Evolutionary conservation across 2,113 vertebrate genomes (phyloP), one percentile per base, ranked within the genome.

Genomic region (Malurus alboscapulatus): DNA sequence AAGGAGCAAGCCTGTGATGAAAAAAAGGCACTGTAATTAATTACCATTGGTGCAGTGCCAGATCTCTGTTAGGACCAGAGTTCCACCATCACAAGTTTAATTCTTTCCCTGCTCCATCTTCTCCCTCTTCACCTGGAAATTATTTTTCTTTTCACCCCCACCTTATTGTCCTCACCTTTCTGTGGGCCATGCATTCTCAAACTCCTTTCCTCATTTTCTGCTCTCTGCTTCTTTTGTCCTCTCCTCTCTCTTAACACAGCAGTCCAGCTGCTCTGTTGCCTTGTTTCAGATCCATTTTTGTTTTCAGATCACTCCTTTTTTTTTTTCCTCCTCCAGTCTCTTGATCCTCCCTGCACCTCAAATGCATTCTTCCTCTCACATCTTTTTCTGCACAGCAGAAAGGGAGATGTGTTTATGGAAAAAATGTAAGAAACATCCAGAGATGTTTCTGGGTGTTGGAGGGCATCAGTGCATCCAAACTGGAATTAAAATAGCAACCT

Each of bases 401-500:
- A 57, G 15, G 5, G 36, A 69, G 19, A 36, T 3, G 27, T 3
- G 1, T 54, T 83, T 36, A 45, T 21, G 11, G 18, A 42, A 54
- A 54, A 45, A 6, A 54, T 3, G 1, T 21, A 17, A 14, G 29
- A 24, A 19, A 59, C 1, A 0, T 58, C 15, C 25, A 71, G 38
- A 38, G 38, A 38, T 82, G 30, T 42, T 36, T 66, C 34, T 6
- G 5, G 45, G 21, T 40, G 11, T 2, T 81, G 72, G 25, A 66
- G 34, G 8, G 40, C 61, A 75, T 89, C 80, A 53, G 50, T 65
- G 53, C 50, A 85, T 42, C 45, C 54, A 54, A 57, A 79, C 62
- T 54, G 62, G 29, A 91, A 83, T 9, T 16, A 79, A 95, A 90
- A 79, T 69, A 87, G 38, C 57, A 50, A 21, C 61, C 36, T 79